Evolutionary conservation across 1,140 invertebrate genomes (phyloP), one percentile per base, ranked within the genome.

Genomic region (Drosophila elegans): DNA sequence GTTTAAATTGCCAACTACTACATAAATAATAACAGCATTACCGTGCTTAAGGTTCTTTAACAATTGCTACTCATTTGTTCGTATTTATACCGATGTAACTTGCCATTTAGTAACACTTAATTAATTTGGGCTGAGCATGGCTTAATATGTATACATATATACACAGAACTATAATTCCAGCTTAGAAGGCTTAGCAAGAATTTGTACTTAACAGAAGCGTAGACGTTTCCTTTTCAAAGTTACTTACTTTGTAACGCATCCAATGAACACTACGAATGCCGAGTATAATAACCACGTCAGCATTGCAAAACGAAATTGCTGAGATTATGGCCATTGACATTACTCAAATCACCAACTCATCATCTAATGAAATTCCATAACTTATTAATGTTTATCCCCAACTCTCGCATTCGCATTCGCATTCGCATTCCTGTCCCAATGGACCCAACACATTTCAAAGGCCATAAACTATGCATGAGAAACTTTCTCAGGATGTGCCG

Each of bases 381-480:
- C 16, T 71, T 68, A 69, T 71, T 71, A 46, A 69, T 56, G 13
- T 49, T 7, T n/a, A 13, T 32, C 34, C 12, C 21, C 21, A 7
- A 34, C 38, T 46, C 9, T 16, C 13, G 29, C 13, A 16, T n/a
- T 21, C 13, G 27, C 38, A 32, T 16, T 16, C 13, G 29, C 13
- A 16, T n/a, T 21, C 13, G 27, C 38, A 32, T 16, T 53, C 32
- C 61, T 4, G 32, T 39, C 66, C 66, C 66, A 32, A 67, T 52
- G 42, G 67, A 56, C 41, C 34, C 64, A 66, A 71, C 64, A 71
- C 67, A 55, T 69, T 71, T 49, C 66, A 38, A 45, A 41, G 25
- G 49, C 64, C 68, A 71, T 71, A 56, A 57, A 71, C 64, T 71
- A 71, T 71, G 64, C 66, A 71, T 57, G 68, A 25, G 44, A 71